phyloP scores from a whole-genome alignment of 2,113 vertebrate species.

The Cygnus atratus region DNA sequence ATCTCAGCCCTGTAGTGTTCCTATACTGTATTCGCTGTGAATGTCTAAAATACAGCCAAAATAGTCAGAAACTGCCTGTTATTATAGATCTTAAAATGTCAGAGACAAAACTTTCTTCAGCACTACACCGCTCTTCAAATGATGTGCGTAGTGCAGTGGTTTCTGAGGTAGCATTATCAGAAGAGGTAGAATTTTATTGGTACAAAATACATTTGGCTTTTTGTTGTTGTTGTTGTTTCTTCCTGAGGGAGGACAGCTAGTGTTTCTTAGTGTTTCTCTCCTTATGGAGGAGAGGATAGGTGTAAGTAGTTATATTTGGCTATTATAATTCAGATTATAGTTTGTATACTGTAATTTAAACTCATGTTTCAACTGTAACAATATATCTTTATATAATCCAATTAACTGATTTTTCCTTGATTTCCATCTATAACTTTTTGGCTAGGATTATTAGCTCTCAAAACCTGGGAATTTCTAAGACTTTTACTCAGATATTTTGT shows the following conservation, averaged over 20 bases:
- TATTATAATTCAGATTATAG: not conserved
- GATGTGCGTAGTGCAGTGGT: not conserved
- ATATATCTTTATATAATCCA: not conserved
- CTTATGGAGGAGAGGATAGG: not conserved
- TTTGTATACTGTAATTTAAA: not conserved
- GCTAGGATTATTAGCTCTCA: not conserved
- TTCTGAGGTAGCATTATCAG: not conserved
- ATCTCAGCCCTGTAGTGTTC: not conserved
- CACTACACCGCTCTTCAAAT: not conserved
- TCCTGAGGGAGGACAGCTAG: not conserved
- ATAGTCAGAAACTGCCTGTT: not conserved
- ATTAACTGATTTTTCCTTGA: not conserved
- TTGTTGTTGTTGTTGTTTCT: not conserved
- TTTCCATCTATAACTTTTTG: not conserved
- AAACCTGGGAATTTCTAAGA: not conserved
- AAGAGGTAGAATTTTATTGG: not conserved
- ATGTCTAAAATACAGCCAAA: not conserved
- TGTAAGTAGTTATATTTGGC: not conserved
- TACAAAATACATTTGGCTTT: not conserved
- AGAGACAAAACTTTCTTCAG: not conserved
- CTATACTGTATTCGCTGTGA: not conserved
- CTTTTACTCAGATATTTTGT: not conserved
- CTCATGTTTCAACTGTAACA: not conserved
- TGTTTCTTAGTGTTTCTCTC: not conserved
- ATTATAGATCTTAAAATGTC: not conserved